These are phyloP conservation scores for Dasyurus viverrinus DNA, from an alignment of 2,113 vertebrate genomes.

Conservation along the genomic window DNA sequence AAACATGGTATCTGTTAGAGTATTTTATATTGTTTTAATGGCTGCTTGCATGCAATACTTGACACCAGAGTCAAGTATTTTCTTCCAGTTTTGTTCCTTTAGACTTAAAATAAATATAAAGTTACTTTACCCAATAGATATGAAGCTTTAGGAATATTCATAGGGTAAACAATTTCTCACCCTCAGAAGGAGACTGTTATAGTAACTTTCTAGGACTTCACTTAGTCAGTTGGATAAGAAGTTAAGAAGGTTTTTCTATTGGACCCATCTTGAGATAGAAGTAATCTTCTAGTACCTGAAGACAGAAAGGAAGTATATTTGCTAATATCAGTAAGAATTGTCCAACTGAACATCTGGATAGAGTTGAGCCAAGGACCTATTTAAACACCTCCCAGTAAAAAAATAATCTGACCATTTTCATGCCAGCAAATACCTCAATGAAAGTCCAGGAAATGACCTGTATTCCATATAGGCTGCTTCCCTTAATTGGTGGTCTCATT, in stretches of 20 bases:
- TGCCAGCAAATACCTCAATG: background rate
- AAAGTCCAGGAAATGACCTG: background rate
- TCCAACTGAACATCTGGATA: background rate
- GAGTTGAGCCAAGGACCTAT: background rate
- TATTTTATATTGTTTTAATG: slow-evolving; percentile 40
- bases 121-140: background rate
- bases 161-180: slow-evolving; percentile 28
- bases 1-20: slow-evolving; percentile 4
- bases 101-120: slow-evolving; percentile 55
- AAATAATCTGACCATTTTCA: background rate
- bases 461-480: background rate
- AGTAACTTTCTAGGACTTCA: slow-evolving; percentile 50
- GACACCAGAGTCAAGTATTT: slow-evolving; percentile 41
- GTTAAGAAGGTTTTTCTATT: slow-evolving; percentile 31
- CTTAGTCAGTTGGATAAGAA: slow-evolving; percentile 33
- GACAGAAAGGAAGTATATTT: background rate
- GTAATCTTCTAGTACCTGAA: background rate
- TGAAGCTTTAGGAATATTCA: slow-evolving; percentile 16
- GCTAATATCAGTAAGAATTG: background rate
- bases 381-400: background rate
- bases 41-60: slow-evolving; percentile 10
- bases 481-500: background rate
- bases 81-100: slow-evolving; percentile 60
- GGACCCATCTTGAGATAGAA: background rate
- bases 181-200: slow-evolving; percentile 40